phyloP scores from a whole-genome alignment of 1,140 invertebrate genomes.

The Adelges cooleyi region DNA sequence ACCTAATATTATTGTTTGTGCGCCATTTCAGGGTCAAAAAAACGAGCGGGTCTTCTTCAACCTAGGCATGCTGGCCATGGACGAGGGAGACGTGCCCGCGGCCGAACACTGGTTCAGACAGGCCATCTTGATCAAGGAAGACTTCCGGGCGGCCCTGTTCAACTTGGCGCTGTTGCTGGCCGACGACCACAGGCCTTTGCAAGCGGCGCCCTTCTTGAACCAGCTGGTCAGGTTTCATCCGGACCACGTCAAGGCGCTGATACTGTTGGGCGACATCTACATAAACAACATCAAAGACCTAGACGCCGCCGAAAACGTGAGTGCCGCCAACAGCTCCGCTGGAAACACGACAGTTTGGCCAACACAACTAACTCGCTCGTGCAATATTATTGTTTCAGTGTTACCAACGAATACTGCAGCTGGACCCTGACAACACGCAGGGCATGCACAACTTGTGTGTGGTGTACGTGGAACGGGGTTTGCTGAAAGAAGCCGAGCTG shows the following conservation, averaged over 20 bases:
- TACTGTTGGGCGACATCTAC: slow-evolving; percentile 90
- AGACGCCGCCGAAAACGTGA: slow-evolving; percentile 78
- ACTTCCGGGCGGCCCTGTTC: slow-evolving; percentile 86
- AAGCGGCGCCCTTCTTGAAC: slow-evolving; percentile 85
- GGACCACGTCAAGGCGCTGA: slow-evolving; percentile 87
- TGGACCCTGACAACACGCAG: slow-evolving; percentile 86
- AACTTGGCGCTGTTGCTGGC: slow-evolving; percentile 84
- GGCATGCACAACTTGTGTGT: slow-evolving; percentile 93
- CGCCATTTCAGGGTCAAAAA: slow-evolving; percentile 51
- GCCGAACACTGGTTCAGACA: slow-evolving; percentile 82
- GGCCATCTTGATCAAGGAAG: slow-evolving; percentile 68
- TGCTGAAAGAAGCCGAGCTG: slow-evolving; percentile 65
- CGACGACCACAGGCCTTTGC: slow-evolving; percentile 73
- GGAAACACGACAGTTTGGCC: background rate
- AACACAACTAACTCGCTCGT: background rate
- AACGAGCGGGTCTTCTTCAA: slow-evolving; percentile 90
- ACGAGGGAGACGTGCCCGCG: slow-evolving; percentile 73
- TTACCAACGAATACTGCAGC: slow-evolving; percentile 71
- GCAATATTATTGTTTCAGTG: slow-evolving; percentile 49
- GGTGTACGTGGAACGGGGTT: slow-evolving; percentile 82
- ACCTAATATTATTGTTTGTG: no score
- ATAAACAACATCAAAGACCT: slow-evolving; percentile 92
- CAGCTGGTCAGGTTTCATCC: slow-evolving; percentile 84
- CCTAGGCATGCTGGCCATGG: slow-evolving; percentile 92
- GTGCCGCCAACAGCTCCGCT: slow-evolving; percentile 34